Conservation (phyloP, 2,797 vertebrate genomes). For the Neomorphus geoffroyi region DNA sequence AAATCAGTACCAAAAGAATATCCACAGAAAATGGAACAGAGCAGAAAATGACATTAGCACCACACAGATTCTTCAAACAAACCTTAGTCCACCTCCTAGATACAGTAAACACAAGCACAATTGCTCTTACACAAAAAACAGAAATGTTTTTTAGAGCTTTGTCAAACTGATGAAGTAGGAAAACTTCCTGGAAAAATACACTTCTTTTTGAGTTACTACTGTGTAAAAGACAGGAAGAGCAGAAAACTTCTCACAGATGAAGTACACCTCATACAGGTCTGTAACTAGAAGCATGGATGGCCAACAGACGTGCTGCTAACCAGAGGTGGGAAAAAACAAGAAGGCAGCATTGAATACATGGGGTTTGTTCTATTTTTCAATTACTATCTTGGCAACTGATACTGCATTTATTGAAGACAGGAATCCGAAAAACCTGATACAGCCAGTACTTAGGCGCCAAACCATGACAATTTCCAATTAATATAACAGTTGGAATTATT, state of each 20-base stretch:
- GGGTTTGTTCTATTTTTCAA: neutral
- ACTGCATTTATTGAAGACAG: neutral
- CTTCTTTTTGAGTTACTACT: neutral
- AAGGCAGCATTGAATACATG: neutral
- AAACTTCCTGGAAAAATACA: neutral
- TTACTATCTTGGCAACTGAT: neutral
- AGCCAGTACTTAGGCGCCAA: neutral
- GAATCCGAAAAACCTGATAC: neutral
- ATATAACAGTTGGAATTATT: neutral
- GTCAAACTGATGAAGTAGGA: neutral
- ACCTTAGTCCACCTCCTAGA: neutral
- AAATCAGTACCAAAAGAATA: neutral
- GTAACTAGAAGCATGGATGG: neutral
- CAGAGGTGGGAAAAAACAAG: neutral
- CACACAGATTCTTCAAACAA: neutral
- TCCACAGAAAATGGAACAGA: neutral
- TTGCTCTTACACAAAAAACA: neutral
- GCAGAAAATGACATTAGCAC: neutral
- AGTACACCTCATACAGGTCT: neutral
- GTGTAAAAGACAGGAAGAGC: fast-evolving
- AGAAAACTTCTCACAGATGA: neutral
- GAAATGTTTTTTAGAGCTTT: neutral
- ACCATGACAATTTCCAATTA: neutral
- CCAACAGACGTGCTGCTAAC: fast-evolving
- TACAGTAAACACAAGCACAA: neutral